Base-by-base conservation (phyloP, 1,140 invertebrate species). In the Zaprionus taronus region DNA sequence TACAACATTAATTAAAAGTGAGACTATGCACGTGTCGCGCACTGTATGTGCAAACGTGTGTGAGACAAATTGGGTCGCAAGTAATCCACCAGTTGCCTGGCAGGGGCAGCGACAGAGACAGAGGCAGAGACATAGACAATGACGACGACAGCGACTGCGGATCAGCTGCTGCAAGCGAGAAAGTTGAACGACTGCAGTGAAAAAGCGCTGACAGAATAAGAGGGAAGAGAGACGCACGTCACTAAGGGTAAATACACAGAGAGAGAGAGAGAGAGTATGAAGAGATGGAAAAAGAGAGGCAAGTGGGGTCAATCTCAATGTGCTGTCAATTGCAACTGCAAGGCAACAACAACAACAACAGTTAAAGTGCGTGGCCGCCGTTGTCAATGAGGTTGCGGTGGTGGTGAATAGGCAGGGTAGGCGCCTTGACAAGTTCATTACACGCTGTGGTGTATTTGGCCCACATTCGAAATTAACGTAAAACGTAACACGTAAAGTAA, bases 401-500 rank as follows among this genome's bases (percentile, higher is more conserved):
- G 53, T 56, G 53, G 53, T 56, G 55, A 61, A 28, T 57, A 11
- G 28, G 53, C 22, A 17, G 24, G 28, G 4, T 24, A 31, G 5
- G 22, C 53, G n/a, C 12, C 20, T 26, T 26, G 38, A 63, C 61
- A 82, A 84, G 72, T 81, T 89, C 76, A 87, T 80, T 85, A 82
- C 72, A 75, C 70, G 81, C 56, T 67, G 67, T 62, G 56, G 67
- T 63, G 55, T 60, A 34, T 63, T 72, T 79, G 55, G 70, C 47
- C 47, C 38, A 38, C 72, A 77, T 86, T 67, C 51, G 47, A 53
- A 70, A 83, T 80, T 69, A 79, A 63, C 69, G 49, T n/a, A 65
- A 56, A 57, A 53, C 62, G 57, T n/a, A 87, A 87, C 83, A 77
- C 87, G 87, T 78, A 86, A 80, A 51, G 47, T 51, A 66, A 86